Percentiles rank a stretch among this genome's conserved stretches.
Conservation (phyloP, 2,888 invertebrate genomes). For the Lepidochrysops patricia region DNA sequence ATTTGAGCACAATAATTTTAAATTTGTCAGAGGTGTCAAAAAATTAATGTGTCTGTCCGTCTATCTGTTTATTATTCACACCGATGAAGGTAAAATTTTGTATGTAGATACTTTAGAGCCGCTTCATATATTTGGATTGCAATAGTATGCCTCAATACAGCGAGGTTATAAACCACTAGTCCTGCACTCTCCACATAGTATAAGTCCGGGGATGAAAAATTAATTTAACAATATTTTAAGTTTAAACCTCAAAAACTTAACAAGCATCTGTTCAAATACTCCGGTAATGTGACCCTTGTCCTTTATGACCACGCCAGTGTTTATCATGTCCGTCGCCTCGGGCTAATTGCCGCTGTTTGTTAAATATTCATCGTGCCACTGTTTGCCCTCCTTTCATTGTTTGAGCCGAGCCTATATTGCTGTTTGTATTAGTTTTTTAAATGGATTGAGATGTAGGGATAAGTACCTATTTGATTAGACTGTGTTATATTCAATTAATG, state of each 20-base stretch:
- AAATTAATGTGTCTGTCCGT: too few relatives aligned
- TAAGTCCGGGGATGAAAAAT: too few relatives aligned
- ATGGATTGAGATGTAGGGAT: conserved; percentile 31
- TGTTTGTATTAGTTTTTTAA: conserved; percentile 53
- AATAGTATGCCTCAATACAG: too few relatives aligned
- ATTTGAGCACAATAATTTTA: too few relatives aligned
- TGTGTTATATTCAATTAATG: not conserved
- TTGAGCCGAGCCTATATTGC: conserved; percentile 50
- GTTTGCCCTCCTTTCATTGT: conserved; percentile 32
- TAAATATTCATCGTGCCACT: conserved; percentile 48
- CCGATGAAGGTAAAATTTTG: too few relatives aligned
- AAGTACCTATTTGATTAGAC: conserved; percentile 30
- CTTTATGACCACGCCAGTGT: not conserved
- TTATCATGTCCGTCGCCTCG: conserved; percentile 38
- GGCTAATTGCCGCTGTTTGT: conserved; percentile 58
- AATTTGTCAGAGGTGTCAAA: too few relatives aligned
- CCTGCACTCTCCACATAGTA: too few relatives aligned
- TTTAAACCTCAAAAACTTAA: not conserved
- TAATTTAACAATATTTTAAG: too few relatives aligned
- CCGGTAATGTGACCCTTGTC: not conserved
- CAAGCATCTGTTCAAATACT: not conserved
- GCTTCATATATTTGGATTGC: too few relatives aligned
- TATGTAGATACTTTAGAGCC: too few relatives aligned
- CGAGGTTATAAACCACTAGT: too few relatives aligned
- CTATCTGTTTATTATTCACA: too few relatives aligned